Evolutionary conservation across 2,797 vertebrate species (phyloP).

Genomic region (Forpus xanthops): DNA sequence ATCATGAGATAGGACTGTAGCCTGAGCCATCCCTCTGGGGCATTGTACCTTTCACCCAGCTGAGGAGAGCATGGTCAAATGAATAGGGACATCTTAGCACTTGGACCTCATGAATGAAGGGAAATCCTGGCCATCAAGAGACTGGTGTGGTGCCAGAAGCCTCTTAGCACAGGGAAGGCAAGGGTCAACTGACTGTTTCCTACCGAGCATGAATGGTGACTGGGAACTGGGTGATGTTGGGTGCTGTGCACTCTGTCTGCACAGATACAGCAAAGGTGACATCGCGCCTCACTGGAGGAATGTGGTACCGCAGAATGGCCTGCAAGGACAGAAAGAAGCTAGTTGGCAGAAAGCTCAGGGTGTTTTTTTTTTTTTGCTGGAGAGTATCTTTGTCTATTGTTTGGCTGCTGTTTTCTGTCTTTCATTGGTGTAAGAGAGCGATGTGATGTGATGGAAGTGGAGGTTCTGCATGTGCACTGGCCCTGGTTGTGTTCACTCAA

Average conservation of each 20-base stretch:
- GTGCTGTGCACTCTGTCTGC: background rate
- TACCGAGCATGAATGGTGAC: slow-evolving; percentile 35
- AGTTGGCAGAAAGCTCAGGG: background rate
- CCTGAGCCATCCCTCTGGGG: background rate
- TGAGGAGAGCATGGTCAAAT: background rate
- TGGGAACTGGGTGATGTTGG: background rate
- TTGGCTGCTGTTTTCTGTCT: background rate
- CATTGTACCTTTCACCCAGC: background rate
- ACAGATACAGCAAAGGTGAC: slow-evolving; percentile 51
- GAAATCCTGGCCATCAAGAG: background rate
- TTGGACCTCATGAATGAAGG: background rate
- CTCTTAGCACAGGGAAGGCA: background rate
- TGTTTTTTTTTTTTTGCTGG: background rate
- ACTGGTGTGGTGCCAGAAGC: background rate
- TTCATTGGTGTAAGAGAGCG: background rate
- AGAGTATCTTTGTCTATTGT: background rate
- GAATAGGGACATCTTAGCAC: background rate
- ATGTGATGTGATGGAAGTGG: background rate
- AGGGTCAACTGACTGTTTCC: background rate
- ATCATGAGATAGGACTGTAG: background rate
- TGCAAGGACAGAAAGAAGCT: background rate
- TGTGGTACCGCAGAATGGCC: slow-evolving; percentile 64
- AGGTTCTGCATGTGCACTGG: background rate
- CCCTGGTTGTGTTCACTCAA: background rate
- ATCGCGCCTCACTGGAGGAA: background rate